These are phyloP conservation scores for Poeciliopsis gracilis DNA, from an alignment of 2,797 vertebrate genomes.

Conservation along the genomic window DNA sequence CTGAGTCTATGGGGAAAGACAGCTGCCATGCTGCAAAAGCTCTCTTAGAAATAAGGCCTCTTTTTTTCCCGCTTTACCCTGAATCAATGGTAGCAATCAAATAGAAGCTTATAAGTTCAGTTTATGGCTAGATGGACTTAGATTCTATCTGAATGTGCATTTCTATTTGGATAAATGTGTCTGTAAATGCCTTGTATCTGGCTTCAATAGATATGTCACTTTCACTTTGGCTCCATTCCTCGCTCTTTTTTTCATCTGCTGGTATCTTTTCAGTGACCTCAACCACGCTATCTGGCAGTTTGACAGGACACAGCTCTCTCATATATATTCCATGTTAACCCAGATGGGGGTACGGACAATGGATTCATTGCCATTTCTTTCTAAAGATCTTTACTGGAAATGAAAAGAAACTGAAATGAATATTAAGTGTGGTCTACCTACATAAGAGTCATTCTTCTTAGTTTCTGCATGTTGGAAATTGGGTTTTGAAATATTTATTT, in stretches of 20 bases:
- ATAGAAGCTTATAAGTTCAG: constrained; percentile 30
- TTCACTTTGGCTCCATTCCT: constrained; percentile 26
- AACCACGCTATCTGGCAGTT: constrained; percentile 41
- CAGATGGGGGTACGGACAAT: constrained; percentile 35
- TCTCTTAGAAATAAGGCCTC: constrained; percentile 60
- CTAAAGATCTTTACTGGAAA: constrained; percentile 27
- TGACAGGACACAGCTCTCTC: constrained; percentile 58
- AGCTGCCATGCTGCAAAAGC: constrained; percentile 70
- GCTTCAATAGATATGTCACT: constrained; percentile 37
- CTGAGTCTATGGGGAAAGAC: constrained; percentile 63
- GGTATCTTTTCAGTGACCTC: constrained; percentile 51
- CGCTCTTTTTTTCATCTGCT: constrained; percentile 29
- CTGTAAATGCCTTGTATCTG: constrained; percentile 2
- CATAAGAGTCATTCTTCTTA: constrained; percentile 12
- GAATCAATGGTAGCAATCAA: constrained; percentile 48
- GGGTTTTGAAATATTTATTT: constrained; percentile 27
- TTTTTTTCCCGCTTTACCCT: constrained; percentile 16
- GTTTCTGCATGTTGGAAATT: neutral
- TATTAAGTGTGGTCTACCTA: constrained; percentile 10
- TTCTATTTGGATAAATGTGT: constrained; percentile 31
- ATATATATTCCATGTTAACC: constrained; percentile 50
- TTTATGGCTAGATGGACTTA: constrained; percentile 38
- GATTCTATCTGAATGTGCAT: constrained; percentile 33
- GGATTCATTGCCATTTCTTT: constrained; percentile 37
- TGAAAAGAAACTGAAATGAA: constrained; percentile 26